phyloP scores from a whole-genome alignment of 2,888 invertebrate genomes.

The Elegia similella region DNA sequence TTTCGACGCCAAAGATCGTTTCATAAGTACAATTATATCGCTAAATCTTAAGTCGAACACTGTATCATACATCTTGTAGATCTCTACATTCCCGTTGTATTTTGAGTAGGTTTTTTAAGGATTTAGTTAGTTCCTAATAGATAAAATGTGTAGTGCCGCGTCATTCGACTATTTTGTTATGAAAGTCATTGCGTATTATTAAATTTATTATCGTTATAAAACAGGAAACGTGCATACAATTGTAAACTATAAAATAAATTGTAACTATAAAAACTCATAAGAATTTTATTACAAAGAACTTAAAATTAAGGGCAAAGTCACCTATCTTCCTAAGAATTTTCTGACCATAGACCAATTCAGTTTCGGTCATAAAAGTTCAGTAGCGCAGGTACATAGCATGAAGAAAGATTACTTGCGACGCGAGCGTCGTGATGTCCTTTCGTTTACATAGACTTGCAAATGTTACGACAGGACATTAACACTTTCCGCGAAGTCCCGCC shows the following conservation, averaged over 20 bases:
- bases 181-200: conserved; percentile 22
- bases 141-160: conserved; percentile 24
- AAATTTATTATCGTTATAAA: conserved; percentile 14
- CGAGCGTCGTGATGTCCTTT: too few species aligned
- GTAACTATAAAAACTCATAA: not conserved
- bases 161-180: conserved; percentile 20
- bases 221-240: conserved; percentile 13
- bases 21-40: conserved; percentile 52
- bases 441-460: too few species aligned
- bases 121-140: conserved; percentile 44
- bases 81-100: conserved; percentile 73
- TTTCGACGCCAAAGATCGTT: conserved; percentile 71
- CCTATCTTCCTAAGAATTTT: too few species aligned
- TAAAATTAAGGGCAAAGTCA: too few species aligned
- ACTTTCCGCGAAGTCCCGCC: too few species aligned
- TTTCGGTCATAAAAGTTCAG: too few species aligned
- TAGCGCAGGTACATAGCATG: too few species aligned
- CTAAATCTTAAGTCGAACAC: conserved; percentile 43
- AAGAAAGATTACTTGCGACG: too few species aligned
- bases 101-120: conserved; percentile 46
- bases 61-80: conserved; percentile 43
- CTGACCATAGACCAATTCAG: too few species aligned
- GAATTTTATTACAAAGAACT: not conserved
- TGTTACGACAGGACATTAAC: too few species aligned
- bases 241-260: conserved; percentile 13